Conservation (phyloP, 2,797 vertebrate species). For the Chromobotia macracanthus region DNA sequence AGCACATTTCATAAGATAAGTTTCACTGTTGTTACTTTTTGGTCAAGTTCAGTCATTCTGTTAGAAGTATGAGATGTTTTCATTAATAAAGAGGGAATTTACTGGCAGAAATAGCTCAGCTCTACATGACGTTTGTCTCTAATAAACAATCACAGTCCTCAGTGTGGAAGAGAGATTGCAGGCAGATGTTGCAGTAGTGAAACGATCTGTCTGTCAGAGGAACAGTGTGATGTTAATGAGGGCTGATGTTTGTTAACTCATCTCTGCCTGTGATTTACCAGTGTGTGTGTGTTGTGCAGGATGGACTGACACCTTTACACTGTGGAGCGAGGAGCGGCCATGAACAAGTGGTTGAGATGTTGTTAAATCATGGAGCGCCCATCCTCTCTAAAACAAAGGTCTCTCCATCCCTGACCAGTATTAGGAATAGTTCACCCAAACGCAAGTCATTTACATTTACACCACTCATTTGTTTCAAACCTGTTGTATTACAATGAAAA, state of each 20-base stretch:
- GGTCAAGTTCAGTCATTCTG: neutral
- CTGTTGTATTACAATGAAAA: too few relatives aligned
- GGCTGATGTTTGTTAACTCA: neutral
- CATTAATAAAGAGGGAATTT: constrained; percentile 9
- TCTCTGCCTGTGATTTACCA: neutral
- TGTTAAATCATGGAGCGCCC: constrained; percentile 91
- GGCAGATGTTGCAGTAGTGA: constrained; percentile 41
- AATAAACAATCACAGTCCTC: constrained; percentile 32
- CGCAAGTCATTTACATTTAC: too few relatives aligned
- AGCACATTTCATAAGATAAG: neutral
- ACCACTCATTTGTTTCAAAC: too few relatives aligned
- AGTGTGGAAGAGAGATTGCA: constrained; percentile 25
- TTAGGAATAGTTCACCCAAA: too few relatives aligned
- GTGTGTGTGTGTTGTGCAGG: constrained; percentile 72
- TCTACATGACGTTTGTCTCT: constrained; percentile 1
- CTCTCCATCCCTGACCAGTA: constrained; percentile 24
- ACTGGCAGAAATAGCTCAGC: neutral
- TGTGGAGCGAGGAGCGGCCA: constrained; percentile 96
- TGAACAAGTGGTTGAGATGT: constrained; percentile 95
- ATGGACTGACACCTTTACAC: constrained; percentile 93
- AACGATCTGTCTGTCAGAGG: neutral
- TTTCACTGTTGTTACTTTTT: neutral
- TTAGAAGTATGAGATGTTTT: neutral
- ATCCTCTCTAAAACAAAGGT: constrained; percentile 98
- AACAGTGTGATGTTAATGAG: too few relatives aligned